Evolutionary conservation across 2,888 invertebrate genomes (phyloP).

Genomic region (Hedychridium roseum): DNA sequence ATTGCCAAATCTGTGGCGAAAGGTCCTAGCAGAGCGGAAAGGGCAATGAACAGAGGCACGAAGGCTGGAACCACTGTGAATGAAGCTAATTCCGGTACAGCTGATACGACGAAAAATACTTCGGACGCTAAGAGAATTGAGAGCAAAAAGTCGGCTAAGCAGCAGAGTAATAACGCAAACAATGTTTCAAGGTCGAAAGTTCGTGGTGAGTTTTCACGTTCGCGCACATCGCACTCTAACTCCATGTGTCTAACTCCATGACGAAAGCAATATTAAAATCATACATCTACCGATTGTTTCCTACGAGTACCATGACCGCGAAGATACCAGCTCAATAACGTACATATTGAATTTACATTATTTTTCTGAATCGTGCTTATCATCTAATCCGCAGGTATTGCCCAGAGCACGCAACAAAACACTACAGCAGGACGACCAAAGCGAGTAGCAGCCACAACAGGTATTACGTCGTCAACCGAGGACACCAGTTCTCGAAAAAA

Average conservation of each 20-base stretch:
- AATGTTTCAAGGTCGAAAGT: constrained; percentile 49
- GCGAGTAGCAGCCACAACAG: constrained; percentile 44
- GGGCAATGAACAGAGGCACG: constrained; percentile 55
- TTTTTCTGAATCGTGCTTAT: too few species aligned
- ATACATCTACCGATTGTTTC: not conserved
- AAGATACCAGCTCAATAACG: not conserved
- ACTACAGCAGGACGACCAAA: constrained; percentile 53
- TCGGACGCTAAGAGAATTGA: constrained; percentile 48
- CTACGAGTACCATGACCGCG: not conserved
- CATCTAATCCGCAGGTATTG: constrained; percentile 43
- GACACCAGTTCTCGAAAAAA: constrained; percentile 55
- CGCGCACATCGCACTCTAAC: too few species aligned
- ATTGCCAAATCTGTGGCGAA: constrained; percentile 55
- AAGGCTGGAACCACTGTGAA: constrained; percentile 28
- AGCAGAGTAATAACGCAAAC: constrained; percentile 42
- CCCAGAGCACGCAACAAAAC: constrained; percentile 42
- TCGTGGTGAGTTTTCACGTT: constrained; percentile 49
- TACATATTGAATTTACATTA: constrained; percentile 18
- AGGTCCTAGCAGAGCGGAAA: constrained; percentile 57
- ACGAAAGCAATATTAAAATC: too few species aligned
- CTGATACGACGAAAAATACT: constrained; percentile 40
- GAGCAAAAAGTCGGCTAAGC: constrained; percentile 36
- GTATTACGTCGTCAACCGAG: constrained; percentile 42
- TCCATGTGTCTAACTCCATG: too few species aligned
- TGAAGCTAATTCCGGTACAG: constrained; percentile 18